These are phyloP conservation scores for Eupithecia vulgata DNA, from an alignment of 2,888 invertebrate genomes.

Conservation along the genomic window DNA sequence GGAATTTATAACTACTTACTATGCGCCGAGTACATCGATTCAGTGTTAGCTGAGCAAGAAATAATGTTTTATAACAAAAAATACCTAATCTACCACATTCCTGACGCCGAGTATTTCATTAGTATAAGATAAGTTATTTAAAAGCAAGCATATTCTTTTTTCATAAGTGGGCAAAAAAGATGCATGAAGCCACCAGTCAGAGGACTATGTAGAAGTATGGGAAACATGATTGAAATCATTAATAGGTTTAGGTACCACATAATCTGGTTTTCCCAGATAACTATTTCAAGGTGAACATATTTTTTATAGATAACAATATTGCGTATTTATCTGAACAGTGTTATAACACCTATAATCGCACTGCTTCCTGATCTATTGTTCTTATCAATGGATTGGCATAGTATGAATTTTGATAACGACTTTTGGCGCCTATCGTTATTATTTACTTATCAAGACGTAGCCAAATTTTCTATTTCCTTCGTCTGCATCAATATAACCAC, in stretches of 20 bases:
- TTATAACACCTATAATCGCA: neutral
- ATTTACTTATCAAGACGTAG: neutral
- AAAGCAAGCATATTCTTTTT: too few species aligned
- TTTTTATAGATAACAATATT: neutral
- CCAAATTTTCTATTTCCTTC: too few species aligned
- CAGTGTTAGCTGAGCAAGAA: too few species aligned
- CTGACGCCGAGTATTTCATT: too few species aligned
- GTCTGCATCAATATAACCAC: too few species aligned
- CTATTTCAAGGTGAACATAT: neutral
- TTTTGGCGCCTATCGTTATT: neutral
- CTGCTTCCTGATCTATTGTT: constrained; percentile 2
- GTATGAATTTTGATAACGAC: neutral
- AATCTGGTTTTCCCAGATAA: neutral
- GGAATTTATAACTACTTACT: neutral
- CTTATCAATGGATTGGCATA: neutral
- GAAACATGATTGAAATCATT: neutral
- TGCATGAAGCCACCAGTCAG: too few species aligned
- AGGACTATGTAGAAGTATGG: too few species aligned
- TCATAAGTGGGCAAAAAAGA: too few species aligned
- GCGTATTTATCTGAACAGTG: constrained; percentile 1
- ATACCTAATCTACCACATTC: neutral
- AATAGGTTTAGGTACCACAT: neutral
- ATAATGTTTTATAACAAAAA: neutral
- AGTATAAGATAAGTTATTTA: too few species aligned
- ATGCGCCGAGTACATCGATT: neutral